Base-by-base conservation (phyloP, 2,113 vertebrate genomes). In the Taurulus bubalis region DNA sequence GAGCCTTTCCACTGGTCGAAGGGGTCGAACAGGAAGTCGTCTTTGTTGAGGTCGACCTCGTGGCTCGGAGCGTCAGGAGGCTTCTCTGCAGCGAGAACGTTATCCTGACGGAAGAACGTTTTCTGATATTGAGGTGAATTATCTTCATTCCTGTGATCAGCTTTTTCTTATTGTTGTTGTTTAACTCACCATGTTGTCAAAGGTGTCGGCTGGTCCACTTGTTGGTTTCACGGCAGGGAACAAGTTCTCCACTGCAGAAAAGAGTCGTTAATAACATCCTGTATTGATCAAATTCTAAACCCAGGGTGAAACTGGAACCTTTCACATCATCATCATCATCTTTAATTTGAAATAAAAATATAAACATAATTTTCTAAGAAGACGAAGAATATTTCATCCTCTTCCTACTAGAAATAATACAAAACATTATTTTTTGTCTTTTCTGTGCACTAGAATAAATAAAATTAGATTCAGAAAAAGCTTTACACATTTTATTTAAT, bases 31-130 rank as follows among this genome's bases (percentile, higher is more conserved):
- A 92, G 87, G 77, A 95, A 93, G 88, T 91, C 90, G 0, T 94
- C 89, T 8, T 94, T 95, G 69, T 90, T 90, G 58, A 89, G 26
- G 11, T 81, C 84, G 1, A 60, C 28, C 59, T 94, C 95, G 2
- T 90, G 89, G n/a, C 9, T 80, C 1, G 93, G 92, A 58, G 89
- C 79, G 2, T 94, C 92, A 0, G 94, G 94, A 67, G 94, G 94
- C 28, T 91, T 95, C 85, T 95, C 95, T 14, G 94, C 92, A 2
- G 90, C 93, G 0, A 95, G 91, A 22, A 95, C 15, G 3, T 94
- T 94, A 8, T 92, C 95, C 95, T 96, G 79, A 53, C 10, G 55
- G 14, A 71, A 76, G 10, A 38, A 7, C 5, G 12, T 18, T 8
- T 6, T 18, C 8, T 18, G 14, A 26, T 10, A 4, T 26, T 32